Evolutionary conservation across 1,140 invertebrate genomes (phyloP).

Genomic region (Babylonia areolata): DNA sequence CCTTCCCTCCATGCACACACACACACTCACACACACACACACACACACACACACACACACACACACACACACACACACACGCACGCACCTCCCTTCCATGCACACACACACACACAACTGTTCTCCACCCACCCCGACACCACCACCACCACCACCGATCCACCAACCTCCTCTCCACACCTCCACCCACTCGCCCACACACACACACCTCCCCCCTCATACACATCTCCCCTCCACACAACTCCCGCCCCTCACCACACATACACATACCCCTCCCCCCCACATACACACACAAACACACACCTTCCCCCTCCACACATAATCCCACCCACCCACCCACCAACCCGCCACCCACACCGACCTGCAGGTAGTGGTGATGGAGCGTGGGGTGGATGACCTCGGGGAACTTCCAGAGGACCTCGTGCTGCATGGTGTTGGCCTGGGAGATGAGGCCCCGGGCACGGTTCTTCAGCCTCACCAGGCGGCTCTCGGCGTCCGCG

Average conservation of each 20-base stretch:
- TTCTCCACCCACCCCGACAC: no score
- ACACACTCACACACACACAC: constrained; percentile 21
- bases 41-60: constrained; percentile 42
- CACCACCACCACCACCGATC: no score
- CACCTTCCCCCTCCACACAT: background rate
- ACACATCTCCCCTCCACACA: no score
- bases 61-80: constrained; percentile 39
- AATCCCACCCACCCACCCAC: no score
- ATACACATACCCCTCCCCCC: no score
- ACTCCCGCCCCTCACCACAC: no score
- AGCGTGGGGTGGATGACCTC: constrained; percentile 68
- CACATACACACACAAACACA: background rate
- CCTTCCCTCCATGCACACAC: background rate
- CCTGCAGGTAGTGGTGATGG: constrained; percentile 66
- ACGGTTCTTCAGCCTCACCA: constrained; percentile 57
- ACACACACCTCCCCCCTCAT: constrained; percentile 24
- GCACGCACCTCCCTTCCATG: background rate
- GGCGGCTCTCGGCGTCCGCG: constrained; percentile 46
- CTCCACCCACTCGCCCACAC: constrained; percentile 43
- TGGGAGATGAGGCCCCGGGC: constrained; percentile 49
- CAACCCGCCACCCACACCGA: background rate
- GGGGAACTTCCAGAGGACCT: constrained; percentile 71
- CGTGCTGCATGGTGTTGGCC: constrained; percentile 57
- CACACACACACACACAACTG: no score
- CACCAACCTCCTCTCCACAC: no score